A percentile compares a stretch with the other conserved stretches of the same genome.
Conservation (phyloP, 2,888 invertebrate species). For the Anagyrus pseudococci region DNA sequence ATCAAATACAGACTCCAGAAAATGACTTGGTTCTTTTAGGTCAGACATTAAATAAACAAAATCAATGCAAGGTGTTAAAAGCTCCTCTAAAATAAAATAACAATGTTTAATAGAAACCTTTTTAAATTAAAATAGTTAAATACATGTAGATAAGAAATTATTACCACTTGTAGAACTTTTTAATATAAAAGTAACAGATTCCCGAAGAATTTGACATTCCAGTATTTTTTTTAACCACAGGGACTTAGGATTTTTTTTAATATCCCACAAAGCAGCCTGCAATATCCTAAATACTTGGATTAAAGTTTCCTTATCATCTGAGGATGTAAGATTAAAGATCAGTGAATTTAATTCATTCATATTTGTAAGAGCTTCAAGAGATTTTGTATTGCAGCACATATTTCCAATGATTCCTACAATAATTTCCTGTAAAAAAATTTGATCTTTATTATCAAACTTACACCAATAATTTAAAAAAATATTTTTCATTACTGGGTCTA, state of each 20-base stretch:
- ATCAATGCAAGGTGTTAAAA: constrained; percentile 48
- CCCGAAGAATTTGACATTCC: constrained; percentile 63
- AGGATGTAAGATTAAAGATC: constrained; percentile 67
- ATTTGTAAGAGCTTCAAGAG: constrained; percentile 66
- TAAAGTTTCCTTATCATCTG: constrained; percentile 75
- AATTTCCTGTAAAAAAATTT: constrained; percentile 69
- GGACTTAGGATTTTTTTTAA: constrained; percentile 49
- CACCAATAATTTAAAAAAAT: constrained; percentile 5
- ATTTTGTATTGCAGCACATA: constrained; percentile 74
- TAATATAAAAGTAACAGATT: constrained; percentile 74
- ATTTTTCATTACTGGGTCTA: constrained; percentile 6
- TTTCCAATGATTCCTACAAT: constrained; percentile 85
- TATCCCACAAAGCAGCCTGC: constrained; percentile 55
- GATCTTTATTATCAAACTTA: constrained; percentile 1
- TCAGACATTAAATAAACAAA: constrained; percentile 48
- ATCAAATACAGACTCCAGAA: constrained; percentile 45
- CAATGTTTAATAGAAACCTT: too few species aligned
- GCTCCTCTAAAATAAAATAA: constrained; percentile 44
- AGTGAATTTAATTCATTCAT: constrained; percentile 67
- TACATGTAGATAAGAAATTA: background rate
- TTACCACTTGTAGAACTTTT: constrained; percentile 73
- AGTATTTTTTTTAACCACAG: constrained; percentile 48
- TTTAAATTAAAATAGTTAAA: constrained; percentile 8
- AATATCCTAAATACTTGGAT: constrained; percentile 77
- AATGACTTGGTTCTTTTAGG: constrained; percentile 38